Evolutionary conservation across 2,888 invertebrate genomes (phyloP).

Genomic region (Eurytoma adleriae): DNA sequence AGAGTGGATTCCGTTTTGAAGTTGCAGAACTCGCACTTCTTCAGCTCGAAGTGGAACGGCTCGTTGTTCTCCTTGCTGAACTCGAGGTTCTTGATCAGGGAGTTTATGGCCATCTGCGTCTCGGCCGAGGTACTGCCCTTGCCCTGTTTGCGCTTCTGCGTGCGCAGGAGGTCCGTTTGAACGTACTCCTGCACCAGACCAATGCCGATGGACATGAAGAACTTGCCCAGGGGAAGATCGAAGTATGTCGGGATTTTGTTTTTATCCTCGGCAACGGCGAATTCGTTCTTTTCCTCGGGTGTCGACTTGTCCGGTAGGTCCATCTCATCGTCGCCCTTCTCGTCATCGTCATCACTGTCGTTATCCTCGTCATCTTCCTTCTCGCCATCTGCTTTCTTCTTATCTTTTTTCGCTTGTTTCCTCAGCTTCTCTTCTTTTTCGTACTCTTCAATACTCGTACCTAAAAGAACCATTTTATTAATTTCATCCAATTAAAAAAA

Average conservation of each 20-base stretch:
- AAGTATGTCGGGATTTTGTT: slow-evolving; percentile 85
- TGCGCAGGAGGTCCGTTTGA: slow-evolving; percentile 92
- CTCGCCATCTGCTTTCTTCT: slow-evolving; percentile 73
- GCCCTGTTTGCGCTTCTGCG: slow-evolving; percentile 90
- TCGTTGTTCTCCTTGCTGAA: slow-evolving; percentile 91
- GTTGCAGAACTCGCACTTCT: slow-evolving; percentile 92
- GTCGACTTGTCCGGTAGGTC: slow-evolving; percentile 62
- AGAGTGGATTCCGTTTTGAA: slow-evolving; percentile 92
- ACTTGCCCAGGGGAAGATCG: slow-evolving; percentile 91
- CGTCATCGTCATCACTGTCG: slow-evolving; percentile 70
- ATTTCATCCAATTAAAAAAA: too few relatives aligned
- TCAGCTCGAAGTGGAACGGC: slow-evolving; percentile 84
- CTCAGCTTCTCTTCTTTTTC: slow-evolving; percentile 78
- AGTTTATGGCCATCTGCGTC: slow-evolving; percentile 87
- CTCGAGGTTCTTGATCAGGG: slow-evolving; percentile 90
- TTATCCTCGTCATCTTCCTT: slow-evolving; percentile 74
- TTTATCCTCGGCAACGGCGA: slow-evolving; percentile 63
- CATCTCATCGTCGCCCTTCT: slow-evolving; percentile 67
- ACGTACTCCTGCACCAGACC: slow-evolving; percentile 95
- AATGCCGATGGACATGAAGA: slow-evolving; percentile 93
- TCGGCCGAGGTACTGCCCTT: slow-evolving; percentile 82
- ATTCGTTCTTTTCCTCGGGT: slow-evolving; percentile 63
- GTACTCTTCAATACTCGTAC: slow-evolving; percentile 81
- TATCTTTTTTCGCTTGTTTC: slow-evolving; percentile 69
- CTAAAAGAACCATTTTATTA: slow-evolving; percentile 61